Base-by-base conservation (phyloP, 2,888 invertebrate species). In the Dendrolimus pini region DNA sequence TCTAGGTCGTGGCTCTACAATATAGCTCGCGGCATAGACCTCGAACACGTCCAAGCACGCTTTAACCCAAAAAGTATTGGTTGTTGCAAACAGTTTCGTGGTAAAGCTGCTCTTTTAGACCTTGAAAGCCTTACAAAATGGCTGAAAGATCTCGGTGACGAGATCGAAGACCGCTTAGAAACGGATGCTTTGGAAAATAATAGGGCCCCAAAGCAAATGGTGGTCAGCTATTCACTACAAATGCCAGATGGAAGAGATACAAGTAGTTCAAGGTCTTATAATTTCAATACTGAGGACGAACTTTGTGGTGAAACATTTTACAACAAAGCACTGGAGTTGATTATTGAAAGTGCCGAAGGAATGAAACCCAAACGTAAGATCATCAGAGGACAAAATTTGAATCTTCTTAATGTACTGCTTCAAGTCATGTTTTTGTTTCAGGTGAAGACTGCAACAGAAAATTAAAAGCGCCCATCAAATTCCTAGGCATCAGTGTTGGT, bases 51-150 rank as follows among this genome's bases (percentile, higher is more conserved):
- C 0, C 94, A 93, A 60, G 93, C 95, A 0, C 93, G 97, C 64
- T 94, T 97, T 62, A 93, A 97, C 58, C 93, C 97, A 0, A 98
- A 98, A 83, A 98, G 98, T 57, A 97, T 99, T 68, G 99, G 98
- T 0, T 98, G 98, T 73, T 96, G 97, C 78, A 99, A 99, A 85
- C 96, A 96, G 74, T 98, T 99, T 80, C 94, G 94, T 2, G 99
- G 98, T 0, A 94, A 93, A 72, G 93, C 93, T 65, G 94, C 96
- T 9, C 92, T 98, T 7, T 82, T 85, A 0, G 93, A 93, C 14
- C 77, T 93, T 52, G 93, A 94, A 41, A 93, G 93, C 59, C 90
- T 97, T 18, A 89, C 92, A 56, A 94, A 95, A 75, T 98, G 98
- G 98, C 84, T 97, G 0, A 89, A 89, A 55, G 96, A 97, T 72